These are phyloP conservation scores for Phengaris alcon DNA, from an alignment of 2,888 invertebrate genomes.

Conservation along the genomic window DNA sequence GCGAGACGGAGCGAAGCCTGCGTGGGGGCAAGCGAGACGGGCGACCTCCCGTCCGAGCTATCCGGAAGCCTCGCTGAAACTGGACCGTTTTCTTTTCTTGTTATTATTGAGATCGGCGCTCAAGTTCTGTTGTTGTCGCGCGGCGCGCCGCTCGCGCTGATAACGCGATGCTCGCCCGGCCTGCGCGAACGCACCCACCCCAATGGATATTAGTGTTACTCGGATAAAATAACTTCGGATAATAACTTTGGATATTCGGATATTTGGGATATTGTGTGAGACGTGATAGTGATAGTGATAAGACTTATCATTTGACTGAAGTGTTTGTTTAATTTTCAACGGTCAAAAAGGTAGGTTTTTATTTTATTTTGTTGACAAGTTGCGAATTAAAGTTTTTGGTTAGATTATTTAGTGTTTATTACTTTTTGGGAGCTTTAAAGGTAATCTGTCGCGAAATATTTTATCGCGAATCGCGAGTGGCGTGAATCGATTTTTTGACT, in stretches of 20 bases:
- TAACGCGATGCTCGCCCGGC: slow-evolving; percentile 75
- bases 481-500: too few species aligned
- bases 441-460: too few species aligned
- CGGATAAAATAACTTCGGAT: slow-evolving; percentile 40
- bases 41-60: slow-evolving; percentile 68
- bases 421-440: too few species aligned
- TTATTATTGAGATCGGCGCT: slow-evolving; percentile 78
- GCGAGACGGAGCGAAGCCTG: slow-evolving; percentile 58
- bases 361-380: slow-evolving; percentile 19
- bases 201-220: slow-evolving; percentile 68
- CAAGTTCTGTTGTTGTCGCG: slow-evolving; percentile 79
- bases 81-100: slow-evolving; percentile 80
- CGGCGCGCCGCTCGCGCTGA: slow-evolving; percentile 74
- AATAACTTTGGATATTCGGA: slow-evolving; percentile 48
- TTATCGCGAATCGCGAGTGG: too few species aligned
- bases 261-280: slow-evolving; percentile 1
- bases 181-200: slow-evolving; percentile 71
- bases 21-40: slow-evolving; percentile 58
- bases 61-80: slow-evolving; percentile 79
- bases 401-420: too few species aligned
- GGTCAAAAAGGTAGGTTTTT: slow-evolving; percentile 39
- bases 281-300: slow-evolving; percentile 42
- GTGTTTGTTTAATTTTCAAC: slow-evolving; percentile 41
- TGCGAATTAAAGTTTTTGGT: background rate
- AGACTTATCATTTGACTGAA: background rate